Conservation (phyloP, 2,113 vertebrate species). For the Heterotilapia buettikoferi region DNA sequence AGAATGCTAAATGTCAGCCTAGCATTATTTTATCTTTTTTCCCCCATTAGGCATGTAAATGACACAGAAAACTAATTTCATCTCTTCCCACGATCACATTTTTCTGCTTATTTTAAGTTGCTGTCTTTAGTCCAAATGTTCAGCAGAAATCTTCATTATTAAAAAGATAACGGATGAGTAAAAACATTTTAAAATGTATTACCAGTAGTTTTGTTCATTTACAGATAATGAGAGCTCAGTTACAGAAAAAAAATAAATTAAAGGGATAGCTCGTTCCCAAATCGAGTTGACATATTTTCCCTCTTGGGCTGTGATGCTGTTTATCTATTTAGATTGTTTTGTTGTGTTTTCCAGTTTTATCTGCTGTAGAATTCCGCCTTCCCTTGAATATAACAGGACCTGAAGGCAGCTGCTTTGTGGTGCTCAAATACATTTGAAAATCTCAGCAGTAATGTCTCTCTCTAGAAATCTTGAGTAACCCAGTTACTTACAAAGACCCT, state of each 20-base stretch:
- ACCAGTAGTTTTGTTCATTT: neutral
- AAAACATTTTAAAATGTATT: neutral
- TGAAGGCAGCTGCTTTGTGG: accelerated
- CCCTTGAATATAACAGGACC: neutral
- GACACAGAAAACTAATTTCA: neutral
- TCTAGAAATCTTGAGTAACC: neutral
- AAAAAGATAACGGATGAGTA: neutral
- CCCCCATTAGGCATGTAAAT: neutral
- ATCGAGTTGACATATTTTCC: neutral
- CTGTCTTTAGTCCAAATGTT: neutral
- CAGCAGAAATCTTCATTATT: neutral
- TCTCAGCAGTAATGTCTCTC: neutral
- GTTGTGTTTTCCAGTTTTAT: neutral
- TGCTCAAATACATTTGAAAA: neutral
- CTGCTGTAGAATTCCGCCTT: neutral
- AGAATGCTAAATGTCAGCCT: neutral
- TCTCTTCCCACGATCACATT: neutral
- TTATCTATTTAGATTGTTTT: neutral
- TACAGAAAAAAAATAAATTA: neutral
- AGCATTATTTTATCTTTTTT: neutral
- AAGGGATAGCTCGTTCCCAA: neutral
- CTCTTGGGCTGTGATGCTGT: neutral
- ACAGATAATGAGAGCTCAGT: neutral
- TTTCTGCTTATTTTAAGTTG: neutral
- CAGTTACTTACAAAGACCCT: neutral